Evolutionary conservation across 2,797 vertebrate species (phyloP), one percentile per base, ranked within the genome.

Genomic region (Florisuga fusca): DNA sequence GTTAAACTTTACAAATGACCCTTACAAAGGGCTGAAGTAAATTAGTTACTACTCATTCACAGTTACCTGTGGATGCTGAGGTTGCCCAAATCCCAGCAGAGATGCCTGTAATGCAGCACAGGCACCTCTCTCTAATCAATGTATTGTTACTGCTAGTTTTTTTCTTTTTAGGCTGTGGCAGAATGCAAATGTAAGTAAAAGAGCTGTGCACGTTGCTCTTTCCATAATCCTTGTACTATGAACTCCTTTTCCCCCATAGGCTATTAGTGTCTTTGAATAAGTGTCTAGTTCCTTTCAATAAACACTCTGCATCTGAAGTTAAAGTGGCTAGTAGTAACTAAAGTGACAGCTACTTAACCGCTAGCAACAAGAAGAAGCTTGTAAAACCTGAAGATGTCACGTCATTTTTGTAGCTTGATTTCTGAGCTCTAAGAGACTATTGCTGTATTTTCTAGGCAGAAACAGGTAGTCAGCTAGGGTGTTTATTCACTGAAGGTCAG

Each of bases 401-500:
- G 79, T 90, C 64, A 71, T 78, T 86, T 87, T 90, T 25, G 8
- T 89, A 89, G 57, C 12, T 15, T 36, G 29, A 3, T 85, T 96
- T 90, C 75, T 58, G 67, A 86, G 87, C 71, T 79, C 41, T 61
- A 14, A 48, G 80, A 74, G 69, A 16, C 87, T 93, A 97, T 92
- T 95, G 87, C 96, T 67, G 27, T 95, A 95, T 97, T 97, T 98
- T 84, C 63, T 94, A 91, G 92, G 93, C 84, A 94, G 88, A 95
- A 96, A 73, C 90, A 97, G 94, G 97, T 98, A 97, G 95, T 95
- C 96, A 98, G 76, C 94, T 77, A 79, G 95, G 93, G 96, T 98
- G 97, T 98, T 98, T 98, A 98, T 98, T 98, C 98, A 97, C 69
- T 98, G 98, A 99, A 99, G 98, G 98, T 98, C 98, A 99, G 97